phyloP scores from a whole-genome alignment of 2,797 vertebrate genomes.

The Eremophila alpestris region DNA sequence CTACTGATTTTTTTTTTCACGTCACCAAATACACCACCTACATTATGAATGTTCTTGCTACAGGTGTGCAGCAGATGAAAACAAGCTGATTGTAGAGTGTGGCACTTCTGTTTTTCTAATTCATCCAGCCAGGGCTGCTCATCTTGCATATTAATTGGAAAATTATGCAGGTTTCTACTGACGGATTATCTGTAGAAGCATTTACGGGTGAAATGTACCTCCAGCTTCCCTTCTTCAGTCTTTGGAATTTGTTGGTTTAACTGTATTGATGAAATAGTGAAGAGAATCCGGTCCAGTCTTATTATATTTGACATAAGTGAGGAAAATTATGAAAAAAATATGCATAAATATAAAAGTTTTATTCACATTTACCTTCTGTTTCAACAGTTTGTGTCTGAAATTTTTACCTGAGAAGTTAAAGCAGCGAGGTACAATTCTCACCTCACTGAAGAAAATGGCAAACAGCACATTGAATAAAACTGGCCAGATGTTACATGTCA shows the following conservation, averaged over 20 bases:
- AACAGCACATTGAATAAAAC: neutral
- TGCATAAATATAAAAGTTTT: neutral
- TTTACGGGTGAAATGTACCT: neutral
- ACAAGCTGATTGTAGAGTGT: neutral
- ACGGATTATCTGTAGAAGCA: neutral
- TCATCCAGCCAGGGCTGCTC: neutral
- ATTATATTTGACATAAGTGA: neutral
- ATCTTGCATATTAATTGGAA: neutral
- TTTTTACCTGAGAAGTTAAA: neutral
- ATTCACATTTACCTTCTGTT: neutral
- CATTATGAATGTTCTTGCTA: neutral
- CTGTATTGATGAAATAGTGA: neutral
- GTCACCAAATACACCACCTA: neutral
- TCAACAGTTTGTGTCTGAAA: neutral
- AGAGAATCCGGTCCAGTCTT: neutral
- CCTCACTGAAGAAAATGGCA: neutral
- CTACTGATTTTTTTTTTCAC: neutral
- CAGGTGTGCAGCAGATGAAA: neutral
- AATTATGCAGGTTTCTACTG: constrained; percentile 8
- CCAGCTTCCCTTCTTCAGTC: neutral
- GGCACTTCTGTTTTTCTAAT: neutral
- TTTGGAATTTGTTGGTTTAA: neutral
- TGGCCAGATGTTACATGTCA: neutral
- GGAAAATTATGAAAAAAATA: neutral
- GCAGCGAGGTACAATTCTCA: neutral